Base-by-base conservation (phyloP, 2,888 invertebrate genomes). In the Rhaphigaster nebulosa region DNA sequence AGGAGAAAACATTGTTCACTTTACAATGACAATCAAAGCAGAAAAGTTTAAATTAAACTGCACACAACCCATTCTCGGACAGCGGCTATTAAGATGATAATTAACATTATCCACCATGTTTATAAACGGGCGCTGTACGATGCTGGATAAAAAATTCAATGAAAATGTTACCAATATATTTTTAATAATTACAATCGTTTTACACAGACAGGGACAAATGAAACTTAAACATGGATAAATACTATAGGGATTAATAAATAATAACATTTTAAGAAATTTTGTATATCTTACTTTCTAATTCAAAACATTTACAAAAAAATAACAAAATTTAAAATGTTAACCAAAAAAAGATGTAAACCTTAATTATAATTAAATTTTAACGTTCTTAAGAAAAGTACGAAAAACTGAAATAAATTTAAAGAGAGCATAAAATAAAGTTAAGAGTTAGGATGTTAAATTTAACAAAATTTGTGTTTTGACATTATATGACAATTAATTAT, bases 31-130 rank as follows among this genome's bases (percentile, higher is more conserved):
- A 76, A 70, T 50, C 23, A 70, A n/a, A 70, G 50, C 70, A 34
- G 13, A 29, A 52, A 29, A 34, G 29, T 18, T 50, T 38, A 52
- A 50, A 89, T 76, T 76, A 60, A 88, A 88, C 88, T 34, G 88
- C 41, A 60, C 41, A 56, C 89, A 50, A 34, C 29, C 45, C 41
- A n/a, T 52, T 56, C 29, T 56, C 56, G 80, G 54, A 76, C 45
- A 80, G 76, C 52, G 50, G 76, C 76, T 65, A 90, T 76, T 80
- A 90, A 76, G 54, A 56, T 41, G 50, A 90, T 60, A 90, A 87
- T 90, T 90, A 87, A 90, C 38, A 56, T 38, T 56, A 84, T 52
- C 87, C 90, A 90, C 90, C 90, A 84, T 90, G 87, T 90, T 90
- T 90, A 87, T 90, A 90, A 90, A 90, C 52, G 90, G 76, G 90